A percentile compares a stretch with the other conserved stretches of the same genome.
Conservation (phyloP, 1,140 invertebrate species). For the Caenorhabditis elegans region DNA sequence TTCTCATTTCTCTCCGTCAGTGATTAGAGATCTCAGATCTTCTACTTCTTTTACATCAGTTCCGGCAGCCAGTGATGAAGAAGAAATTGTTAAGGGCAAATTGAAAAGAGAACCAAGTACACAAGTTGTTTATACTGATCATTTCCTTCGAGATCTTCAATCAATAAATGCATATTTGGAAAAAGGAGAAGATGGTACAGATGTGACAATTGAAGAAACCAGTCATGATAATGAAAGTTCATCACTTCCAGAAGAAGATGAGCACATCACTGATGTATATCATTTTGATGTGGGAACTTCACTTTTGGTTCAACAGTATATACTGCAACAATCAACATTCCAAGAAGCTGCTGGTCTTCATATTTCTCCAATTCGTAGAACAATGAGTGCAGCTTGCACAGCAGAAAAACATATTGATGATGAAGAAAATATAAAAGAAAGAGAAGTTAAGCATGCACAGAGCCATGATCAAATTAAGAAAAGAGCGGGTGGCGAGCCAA, state of each 20-base stretch:
- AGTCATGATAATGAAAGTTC: background rate
- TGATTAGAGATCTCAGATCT: background rate
- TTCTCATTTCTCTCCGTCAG: constrained; percentile 7
- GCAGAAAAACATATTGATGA: background rate
- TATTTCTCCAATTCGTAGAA: constrained; percentile 8
- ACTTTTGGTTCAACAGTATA: background rate
- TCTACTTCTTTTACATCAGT: background rate
- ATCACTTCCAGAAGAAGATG: background rate
- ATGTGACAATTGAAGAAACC: background rate
- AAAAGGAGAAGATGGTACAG: background rate
- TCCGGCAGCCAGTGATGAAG: background rate
- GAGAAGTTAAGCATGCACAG: constrained; percentile 26
- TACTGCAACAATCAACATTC: constrained; percentile 9
- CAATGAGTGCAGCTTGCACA: constrained; percentile 22
- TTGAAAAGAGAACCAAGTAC: background rate
- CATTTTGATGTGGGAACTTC: background rate
- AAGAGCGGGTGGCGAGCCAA: constrained; percentile 18
- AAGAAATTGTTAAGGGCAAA: background rate
- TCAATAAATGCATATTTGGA: constrained; percentile 15
- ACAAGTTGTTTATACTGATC: constrained; percentile 9
- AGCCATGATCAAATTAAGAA: constrained; percentile 35
- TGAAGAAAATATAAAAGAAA: constrained; percentile 30
- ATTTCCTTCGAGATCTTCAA: background rate
- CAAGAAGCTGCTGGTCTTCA: background rate
- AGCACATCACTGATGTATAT: background rate